These are phyloP conservation scores for Amphiura filiformis DNA, from an alignment of 35 echinoderm and acorn worm species.

Conservation along the genomic window DNA sequence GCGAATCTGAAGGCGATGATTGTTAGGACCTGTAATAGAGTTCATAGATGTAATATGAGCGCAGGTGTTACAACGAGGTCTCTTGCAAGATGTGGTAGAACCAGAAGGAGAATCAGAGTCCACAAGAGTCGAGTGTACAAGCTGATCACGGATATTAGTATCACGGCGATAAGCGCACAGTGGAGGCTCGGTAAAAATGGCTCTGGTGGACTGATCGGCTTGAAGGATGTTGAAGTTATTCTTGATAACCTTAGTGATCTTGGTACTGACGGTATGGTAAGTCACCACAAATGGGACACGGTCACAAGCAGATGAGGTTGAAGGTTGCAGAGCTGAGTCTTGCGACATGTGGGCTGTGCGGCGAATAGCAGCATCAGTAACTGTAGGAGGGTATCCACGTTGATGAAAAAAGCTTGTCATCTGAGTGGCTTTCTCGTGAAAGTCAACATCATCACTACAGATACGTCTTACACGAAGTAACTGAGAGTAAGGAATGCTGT, in stretches of 20 bases:
- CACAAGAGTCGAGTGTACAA: not conserved
- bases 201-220: not conserved
- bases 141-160: not conserved
- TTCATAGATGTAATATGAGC: no score
- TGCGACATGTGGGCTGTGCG: not conserved
- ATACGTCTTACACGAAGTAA: not conserved
- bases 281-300: not conserved
- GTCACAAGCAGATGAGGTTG: not conserved
- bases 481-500: not conserved
- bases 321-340: not conserved
- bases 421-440: not conserved
- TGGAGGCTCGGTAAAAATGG: not conserved
- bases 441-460: not conserved
- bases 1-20: no score
- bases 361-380: not conserved
- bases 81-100: not conserved
- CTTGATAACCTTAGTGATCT: not conserved
- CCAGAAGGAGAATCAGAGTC: not conserved
- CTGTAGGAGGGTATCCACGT: not conserved
- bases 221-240: conserved; percentile 11
- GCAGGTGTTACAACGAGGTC: no score
- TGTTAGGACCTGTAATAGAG: no score
- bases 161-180: not conserved
- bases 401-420: not conserved
- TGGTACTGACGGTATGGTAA: not conserved